Percentiles rank a stretch among this genome's conserved stretches.
phyloP scores from a whole-genome alignment of 1,140 invertebrate genomes.

The Leucophenga varia region DNA sequence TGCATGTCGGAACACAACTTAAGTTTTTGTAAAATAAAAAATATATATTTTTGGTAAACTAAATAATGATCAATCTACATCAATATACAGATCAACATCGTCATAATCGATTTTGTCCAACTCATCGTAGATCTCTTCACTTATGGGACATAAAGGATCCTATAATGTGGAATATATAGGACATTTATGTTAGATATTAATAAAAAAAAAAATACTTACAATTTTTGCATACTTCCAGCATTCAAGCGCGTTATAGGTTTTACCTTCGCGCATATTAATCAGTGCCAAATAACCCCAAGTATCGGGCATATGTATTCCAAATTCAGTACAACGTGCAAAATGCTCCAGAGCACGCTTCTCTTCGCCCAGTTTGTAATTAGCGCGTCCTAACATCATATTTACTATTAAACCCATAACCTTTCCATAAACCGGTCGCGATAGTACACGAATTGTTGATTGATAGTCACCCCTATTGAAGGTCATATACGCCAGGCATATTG shows the following conservation, averaged over 20 bases:
- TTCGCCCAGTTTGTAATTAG: slow-evolving; percentile 25
- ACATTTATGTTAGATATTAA: neutral
- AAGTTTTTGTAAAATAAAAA: too few species aligned
- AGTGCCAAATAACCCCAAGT: slow-evolving; percentile 39
- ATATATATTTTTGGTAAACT: too few species aligned
- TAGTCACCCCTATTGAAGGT: slow-evolving; percentile 22
- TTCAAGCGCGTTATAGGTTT: slow-evolving; percentile 32
- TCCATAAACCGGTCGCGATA: neutral
- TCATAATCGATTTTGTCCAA: slow-evolving; percentile 29
- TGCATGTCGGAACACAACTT: too few species aligned
- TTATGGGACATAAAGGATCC: slow-evolving; percentile 21
- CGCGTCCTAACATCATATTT: slow-evolving; percentile 28
- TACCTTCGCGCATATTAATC: slow-evolving; percentile 28
- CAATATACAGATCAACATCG: slow-evolving; percentile 29
- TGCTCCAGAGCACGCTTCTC: slow-evolving; percentile 12
- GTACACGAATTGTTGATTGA: slow-evolving; percentile 12
- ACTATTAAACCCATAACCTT: slow-evolving; percentile 6
- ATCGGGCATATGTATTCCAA: slow-evolving; percentile 30
- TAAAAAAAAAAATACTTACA: slow-evolving; percentile 26
- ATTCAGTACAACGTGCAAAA: slow-evolving; percentile 24
- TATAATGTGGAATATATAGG: too few species aligned
- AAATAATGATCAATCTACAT: too few species aligned
- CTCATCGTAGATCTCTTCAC: slow-evolving; percentile 31
- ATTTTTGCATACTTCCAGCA: slow-evolving; percentile 44
- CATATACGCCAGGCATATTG: slow-evolving; percentile 29